Evolutionary conservation across 2,888 invertebrate genomes (phyloP).

Genomic region (Tromatobia lineatoria): DNA sequence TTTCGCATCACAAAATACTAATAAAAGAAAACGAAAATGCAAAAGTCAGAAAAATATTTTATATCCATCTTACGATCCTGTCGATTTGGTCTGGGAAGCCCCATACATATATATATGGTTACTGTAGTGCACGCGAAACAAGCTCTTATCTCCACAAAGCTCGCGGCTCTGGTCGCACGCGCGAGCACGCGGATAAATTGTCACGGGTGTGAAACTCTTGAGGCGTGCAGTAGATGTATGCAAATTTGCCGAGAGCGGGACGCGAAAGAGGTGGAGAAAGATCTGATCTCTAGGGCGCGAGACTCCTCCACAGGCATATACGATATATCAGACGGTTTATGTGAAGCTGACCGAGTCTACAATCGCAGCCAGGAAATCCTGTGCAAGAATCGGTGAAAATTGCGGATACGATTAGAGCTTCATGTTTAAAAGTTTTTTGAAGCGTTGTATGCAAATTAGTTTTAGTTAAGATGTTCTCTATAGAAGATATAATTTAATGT

Average conservation of each 20-base stretch:
- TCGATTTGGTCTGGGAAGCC: not conserved
- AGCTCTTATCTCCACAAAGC: constrained; percentile 62
- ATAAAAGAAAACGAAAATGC: too few species aligned
- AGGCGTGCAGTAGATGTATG: constrained; percentile 56
- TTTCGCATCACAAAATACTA: too few species aligned
- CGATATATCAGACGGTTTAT: constrained; percentile 9
- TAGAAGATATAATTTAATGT: too few species aligned
- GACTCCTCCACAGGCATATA: constrained; percentile 7
- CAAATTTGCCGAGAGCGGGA: constrained; percentile 57
- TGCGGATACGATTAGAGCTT: not conserved
- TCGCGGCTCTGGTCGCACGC: constrained; percentile 57
- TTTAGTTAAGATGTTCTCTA: too few species aligned
- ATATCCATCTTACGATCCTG: not conserved
- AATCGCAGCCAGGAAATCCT: constrained; percentile 6
- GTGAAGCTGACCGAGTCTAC: constrained; percentile 21
- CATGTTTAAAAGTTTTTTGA: not conserved
- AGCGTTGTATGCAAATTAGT: too few species aligned
- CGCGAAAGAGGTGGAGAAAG: constrained; percentile 31
- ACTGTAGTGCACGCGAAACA: constrained; percentile 49
- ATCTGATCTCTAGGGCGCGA: constrained; percentile 32
- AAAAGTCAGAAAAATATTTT: not conserved
- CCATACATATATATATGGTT: constrained; percentile 25
- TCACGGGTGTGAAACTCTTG: constrained; percentile 69
- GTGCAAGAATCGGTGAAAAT: not conserved
- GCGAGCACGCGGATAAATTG: constrained; percentile 68